These are phyloP conservation scores for Danio albolineatus DNA, from an alignment of 2,797 vertebrate genomes.

Conservation along the genomic window DNA sequence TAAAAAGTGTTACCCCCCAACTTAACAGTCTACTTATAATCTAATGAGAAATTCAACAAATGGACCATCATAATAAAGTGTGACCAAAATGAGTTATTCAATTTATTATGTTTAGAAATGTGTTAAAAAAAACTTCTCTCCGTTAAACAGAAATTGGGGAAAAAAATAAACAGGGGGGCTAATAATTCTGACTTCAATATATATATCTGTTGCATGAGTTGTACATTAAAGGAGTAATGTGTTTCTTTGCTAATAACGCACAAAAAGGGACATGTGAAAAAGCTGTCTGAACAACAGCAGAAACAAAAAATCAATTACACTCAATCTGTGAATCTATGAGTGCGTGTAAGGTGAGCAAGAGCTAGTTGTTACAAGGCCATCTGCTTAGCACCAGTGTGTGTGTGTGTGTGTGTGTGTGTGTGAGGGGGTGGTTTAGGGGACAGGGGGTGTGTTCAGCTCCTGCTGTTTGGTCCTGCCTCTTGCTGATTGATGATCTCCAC, in stretches of 20 bases:
- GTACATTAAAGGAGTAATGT: conserved; percentile 14
- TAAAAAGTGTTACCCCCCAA: no score
- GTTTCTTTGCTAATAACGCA: conserved; percentile 45
- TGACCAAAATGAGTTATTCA: no score
- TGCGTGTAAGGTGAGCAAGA: conserved; percentile 71
- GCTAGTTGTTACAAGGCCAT: conserved; percentile 76
- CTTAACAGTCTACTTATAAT: no score
- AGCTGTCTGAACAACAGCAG: conserved; percentile 37
- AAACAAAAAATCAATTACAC: conserved; percentile 57
- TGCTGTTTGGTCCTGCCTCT: conserved; percentile 78
- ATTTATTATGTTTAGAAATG: no score
- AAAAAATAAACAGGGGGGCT: no score
- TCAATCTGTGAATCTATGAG: conserved; percentile 41
- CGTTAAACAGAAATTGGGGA: no score
- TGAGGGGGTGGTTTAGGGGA: conserved; percentile 59
- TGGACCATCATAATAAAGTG: no score
- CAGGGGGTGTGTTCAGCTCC: conserved; percentile 67
- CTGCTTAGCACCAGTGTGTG: conserved; percentile 70
- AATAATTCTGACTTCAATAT: no score
- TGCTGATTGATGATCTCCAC: conserved; percentile 85
- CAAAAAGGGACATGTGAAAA: conserved; percentile 41
- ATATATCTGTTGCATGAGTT: background rate
- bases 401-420: conserved; percentile 40
- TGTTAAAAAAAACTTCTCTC: no score
- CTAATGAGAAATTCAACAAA: no score